Percentiles rank a stretch among this genome's conserved stretches.
These are phyloP conservation scores for Dynastes tityus DNA, from an alignment of 2,888 invertebrate species.

Conservation along the genomic window DNA sequence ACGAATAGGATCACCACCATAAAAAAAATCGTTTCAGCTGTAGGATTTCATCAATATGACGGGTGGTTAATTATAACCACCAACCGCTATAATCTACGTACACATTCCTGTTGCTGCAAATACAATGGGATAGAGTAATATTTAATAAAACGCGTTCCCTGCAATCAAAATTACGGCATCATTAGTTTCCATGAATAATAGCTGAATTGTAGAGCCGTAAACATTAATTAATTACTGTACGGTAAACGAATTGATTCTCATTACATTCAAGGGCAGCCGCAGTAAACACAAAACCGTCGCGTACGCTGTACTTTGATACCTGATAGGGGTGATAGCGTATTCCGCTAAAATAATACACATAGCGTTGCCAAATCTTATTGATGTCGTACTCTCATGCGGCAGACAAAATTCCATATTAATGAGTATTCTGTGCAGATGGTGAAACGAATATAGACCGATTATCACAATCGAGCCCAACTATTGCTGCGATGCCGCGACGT, in stretches of 20 bases:
- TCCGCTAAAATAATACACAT: constrained; percentile 9
- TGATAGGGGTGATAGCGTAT: background rate
- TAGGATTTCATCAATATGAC: background rate
- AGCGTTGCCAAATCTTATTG: constrained; percentile 2
- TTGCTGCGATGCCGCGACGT: background rate
- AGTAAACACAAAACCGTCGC: background rate
- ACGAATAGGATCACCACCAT: too few relatives aligned
- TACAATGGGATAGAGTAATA: too few relatives aligned
- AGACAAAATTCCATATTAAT: constrained; percentile 28
- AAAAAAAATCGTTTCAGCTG: too few relatives aligned
- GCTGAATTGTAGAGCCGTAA: constrained; percentile 1
- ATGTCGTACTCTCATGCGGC: constrained; percentile 7
- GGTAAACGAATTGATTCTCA: constrained; percentile 16
- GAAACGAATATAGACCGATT: constrained; percentile 28
- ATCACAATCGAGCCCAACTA: background rate
- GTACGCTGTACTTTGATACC: background rate
- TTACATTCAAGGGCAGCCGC: constrained; percentile 3
- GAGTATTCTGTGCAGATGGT: constrained; percentile 33
- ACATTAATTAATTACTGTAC: constrained; percentile 19
- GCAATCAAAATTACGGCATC: constrained; percentile 5
- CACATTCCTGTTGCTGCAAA: too few relatives aligned
- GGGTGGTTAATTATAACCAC: background rate
- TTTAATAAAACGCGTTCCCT: background rate
- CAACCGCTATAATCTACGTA: too few relatives aligned
- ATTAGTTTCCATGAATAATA: constrained; percentile 9